Base-by-base conservation (phyloP, 2,797 vertebrate species). In the Protosalanx chinensis region DNA sequence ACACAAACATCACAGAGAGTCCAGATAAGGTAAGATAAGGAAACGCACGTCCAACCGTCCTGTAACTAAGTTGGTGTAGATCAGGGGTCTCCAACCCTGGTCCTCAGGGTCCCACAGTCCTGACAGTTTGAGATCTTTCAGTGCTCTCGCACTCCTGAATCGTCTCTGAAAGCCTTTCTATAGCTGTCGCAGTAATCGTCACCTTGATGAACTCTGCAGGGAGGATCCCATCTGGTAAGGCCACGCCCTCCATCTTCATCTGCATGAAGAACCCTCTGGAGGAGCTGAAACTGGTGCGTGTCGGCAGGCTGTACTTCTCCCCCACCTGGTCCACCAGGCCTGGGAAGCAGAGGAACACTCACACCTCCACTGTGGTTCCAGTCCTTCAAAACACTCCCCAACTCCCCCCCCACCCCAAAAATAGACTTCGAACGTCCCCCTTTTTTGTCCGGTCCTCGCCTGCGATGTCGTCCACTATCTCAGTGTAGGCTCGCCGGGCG, bases 381-480 rank as follows among this genome's bases (percentile, higher is more conserved):
- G n/a, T 56, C 15, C 5, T 4, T 56, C 2, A 3, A 56, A 46
- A 56, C 16, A 53, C 18, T 53, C 5, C 5, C 16, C 18, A 3
- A 51, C 15, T n/a, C 6, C 2, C 6, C 15, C 15, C 4, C 15
- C 23, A 27, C 23, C 41, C 10, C 2, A 3, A 8, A 46, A 12
- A 46, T 8, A 13, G 41, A 46, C 41, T 46, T 1, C 12, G 3
- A 12, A 13, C 41, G 13, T 46, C 41, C 33, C 33, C 3, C 10
- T 12, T 46, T 46, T 0, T 13, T 13, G 8, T 13, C 23, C 23
- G 23, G 41, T 3, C 41, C 8, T 46, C 70, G 98, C 97, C 96
- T 92, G 97, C 93, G 83, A 98, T 96, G 90, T 99, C 97, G 74
- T 99, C 98, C 66, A 99, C 94, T 66, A 98, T 96, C 85, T 99